These are phyloP conservation scores for Drosophila mayaguana DNA, from an alignment of 2,888 invertebrate genomes.

Conservation along the genomic window DNA sequence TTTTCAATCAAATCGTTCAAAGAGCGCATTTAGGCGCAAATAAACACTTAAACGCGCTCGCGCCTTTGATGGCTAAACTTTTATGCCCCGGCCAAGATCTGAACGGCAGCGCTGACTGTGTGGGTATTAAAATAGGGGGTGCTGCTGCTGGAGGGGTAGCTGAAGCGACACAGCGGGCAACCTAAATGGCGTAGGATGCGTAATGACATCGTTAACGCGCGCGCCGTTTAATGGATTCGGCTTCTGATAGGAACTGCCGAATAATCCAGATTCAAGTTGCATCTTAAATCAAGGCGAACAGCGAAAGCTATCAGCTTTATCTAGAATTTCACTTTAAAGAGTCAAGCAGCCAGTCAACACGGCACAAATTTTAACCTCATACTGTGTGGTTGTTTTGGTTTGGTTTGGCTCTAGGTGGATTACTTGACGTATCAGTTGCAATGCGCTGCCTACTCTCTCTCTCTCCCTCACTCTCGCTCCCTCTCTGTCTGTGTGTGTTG, in stretches of 20 bases:
- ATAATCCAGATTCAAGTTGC: slow-evolving; percentile 19
- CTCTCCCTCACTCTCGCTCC: too few species aligned
- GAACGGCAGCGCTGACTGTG: slow-evolving; percentile 29
- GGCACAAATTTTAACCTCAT: slow-evolving; percentile 63
- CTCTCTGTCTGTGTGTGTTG: slow-evolving; percentile 31
- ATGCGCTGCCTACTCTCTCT: slow-evolving; percentile 49
- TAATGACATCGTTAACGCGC: slow-evolving; percentile 78
- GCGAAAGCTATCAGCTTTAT: slow-evolving; percentile 64
- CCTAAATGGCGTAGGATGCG: slow-evolving; percentile 87
- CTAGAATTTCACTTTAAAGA: slow-evolving; percentile 62
- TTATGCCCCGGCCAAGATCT: slow-evolving; percentile 55
- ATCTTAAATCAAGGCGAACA: slow-evolving; percentile 61
- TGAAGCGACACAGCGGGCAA: slow-evolving; percentile 32
- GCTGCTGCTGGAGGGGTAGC: slow-evolving; percentile 87
- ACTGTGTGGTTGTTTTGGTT: slow-evolving; percentile 50
- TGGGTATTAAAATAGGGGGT: slow-evolving; percentile 84
- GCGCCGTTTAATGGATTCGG: slow-evolving; percentile 66
- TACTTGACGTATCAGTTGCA: slow-evolving; percentile 63
- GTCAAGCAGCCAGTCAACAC: slow-evolving; percentile 3
- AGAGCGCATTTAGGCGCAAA: slow-evolving; percentile 82
- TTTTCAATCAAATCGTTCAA: slow-evolving; percentile 82
- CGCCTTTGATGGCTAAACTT: slow-evolving; percentile 79
- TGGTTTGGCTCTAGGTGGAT: slow-evolving; percentile 18
- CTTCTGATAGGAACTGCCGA: slow-evolving; percentile 34
- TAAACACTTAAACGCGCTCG: slow-evolving; percentile 82